Evolutionary conservation across 2,797 vertebrate species (phyloP).

Genomic region (Bufotes viridis): DNA sequence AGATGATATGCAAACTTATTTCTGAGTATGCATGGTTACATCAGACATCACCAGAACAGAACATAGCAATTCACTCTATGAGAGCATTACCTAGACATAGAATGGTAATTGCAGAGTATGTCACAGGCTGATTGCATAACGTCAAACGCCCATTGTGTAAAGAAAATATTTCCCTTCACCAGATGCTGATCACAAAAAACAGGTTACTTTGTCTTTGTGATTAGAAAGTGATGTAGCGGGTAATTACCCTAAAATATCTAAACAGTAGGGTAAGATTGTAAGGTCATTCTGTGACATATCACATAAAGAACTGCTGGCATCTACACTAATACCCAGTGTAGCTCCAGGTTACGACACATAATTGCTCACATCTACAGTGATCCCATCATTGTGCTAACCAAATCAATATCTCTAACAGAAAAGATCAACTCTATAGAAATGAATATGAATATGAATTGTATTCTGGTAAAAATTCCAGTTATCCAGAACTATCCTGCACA

Average conservation of each 20-base stretch:
- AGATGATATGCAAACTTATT: not conserved
- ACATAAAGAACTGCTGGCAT: not conserved
- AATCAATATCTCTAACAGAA: too few species aligned
- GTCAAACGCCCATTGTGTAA: not conserved
- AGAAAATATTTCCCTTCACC: not conserved
- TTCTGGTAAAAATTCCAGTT: too few species aligned
- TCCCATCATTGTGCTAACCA: too few species aligned
- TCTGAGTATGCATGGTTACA: slow-evolving; percentile 17
- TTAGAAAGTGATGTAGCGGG: not conserved
- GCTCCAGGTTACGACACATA: not conserved
- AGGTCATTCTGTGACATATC: not conserved
- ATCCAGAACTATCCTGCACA: too few species aligned
- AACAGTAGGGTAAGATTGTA: not conserved
- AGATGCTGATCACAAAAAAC: not conserved
- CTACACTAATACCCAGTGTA: not conserved
- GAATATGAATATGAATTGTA: too few species aligned
- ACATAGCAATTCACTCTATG: not conserved
- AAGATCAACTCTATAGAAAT: too few species aligned
- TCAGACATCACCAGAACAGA: not conserved
- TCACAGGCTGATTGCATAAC: slow-evolving; percentile 3
- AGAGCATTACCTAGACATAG: not conserved
- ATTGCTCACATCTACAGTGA: not conserved
- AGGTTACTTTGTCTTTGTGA: not conserved
- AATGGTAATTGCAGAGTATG: slow-evolving; percentile 7
- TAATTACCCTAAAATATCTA: not conserved